Percentiles rank a stretch among this genome's conserved stretches.
phyloP scores from a whole-genome alignment of 2,113 vertebrate species.

The Falcunculus frontatus region DNA sequence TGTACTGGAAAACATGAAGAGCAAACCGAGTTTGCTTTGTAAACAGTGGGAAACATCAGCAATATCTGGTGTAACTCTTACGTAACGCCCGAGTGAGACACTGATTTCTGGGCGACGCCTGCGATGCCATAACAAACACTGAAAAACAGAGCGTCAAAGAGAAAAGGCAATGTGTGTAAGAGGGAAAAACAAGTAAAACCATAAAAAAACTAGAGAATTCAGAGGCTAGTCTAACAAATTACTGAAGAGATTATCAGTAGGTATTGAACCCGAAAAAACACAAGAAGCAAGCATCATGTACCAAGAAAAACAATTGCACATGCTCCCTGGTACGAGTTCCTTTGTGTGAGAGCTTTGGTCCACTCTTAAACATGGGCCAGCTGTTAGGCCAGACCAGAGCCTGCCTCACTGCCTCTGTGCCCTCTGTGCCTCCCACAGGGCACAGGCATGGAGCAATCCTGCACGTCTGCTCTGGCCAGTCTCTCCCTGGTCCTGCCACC shows the following conservation, averaged over 20 bases:
- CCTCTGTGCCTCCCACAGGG: not conserved
- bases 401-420: not conserved
- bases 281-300: not conserved
- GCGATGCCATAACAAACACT: not conserved
- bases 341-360: not conserved
- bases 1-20: not conserved
- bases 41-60: slow-evolving; percentile 4
- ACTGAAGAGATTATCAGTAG: not conserved
- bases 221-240: not conserved
- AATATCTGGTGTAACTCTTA: not conserved
- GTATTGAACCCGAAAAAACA: not conserved
- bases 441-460: not conserved
- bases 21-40: not conserved
- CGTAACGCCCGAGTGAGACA: not conserved
- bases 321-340: not conserved
- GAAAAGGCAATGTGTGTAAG: not conserved
- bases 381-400: not conserved
- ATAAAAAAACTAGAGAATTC: not conserved
- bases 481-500: not conserved
- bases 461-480: not conserved
- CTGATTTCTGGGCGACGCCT: not conserved
- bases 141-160: not conserved
- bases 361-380: not conserved
- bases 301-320: not conserved
- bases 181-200: not conserved